Conservation (phyloP, 2,888 invertebrate species). For the Priocnemis perturbator region DNA sequence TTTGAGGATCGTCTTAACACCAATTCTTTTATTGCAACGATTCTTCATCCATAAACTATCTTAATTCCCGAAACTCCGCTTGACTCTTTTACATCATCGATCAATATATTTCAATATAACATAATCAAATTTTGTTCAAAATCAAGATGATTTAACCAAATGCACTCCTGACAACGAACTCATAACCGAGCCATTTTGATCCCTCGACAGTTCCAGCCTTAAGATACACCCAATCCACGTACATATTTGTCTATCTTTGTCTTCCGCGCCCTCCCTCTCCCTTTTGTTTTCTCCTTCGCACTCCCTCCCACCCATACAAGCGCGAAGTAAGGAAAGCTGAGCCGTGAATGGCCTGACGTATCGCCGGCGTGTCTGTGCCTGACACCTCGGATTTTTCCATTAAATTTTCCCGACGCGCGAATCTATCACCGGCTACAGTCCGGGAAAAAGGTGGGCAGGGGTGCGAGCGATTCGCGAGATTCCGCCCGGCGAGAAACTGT, state of each 20-base stretch:
- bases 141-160: no score
- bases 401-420: conserved; percentile 72
- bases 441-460: conserved; percentile 49
- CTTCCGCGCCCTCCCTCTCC: neutral
- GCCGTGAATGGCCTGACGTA: conserved; percentile 72
- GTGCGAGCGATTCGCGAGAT: conserved; percentile 64
- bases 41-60: no score
- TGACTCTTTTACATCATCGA: no score
- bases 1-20: no score
- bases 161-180: no score
- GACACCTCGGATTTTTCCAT: conserved; percentile 75
- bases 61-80: no score
- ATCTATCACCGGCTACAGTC: conserved; percentile 72
- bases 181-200: no score
- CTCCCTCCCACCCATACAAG: conserved; percentile 27
- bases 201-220: no score
- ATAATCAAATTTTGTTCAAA: no score
- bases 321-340: conserved; percentile 57
- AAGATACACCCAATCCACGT: no score
- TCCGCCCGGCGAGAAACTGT: conserved; percentile 16
- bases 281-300: conserved; percentile 19
- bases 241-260: conserved; percentile 30
- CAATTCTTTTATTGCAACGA: no score
- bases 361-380: conserved; percentile 71
- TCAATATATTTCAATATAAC: no score